These are phyloP conservation scores for Amblyopsis hoosieri DNA, from an alignment of 2,797 vertebrate species.

Conservation along the genomic window DNA sequence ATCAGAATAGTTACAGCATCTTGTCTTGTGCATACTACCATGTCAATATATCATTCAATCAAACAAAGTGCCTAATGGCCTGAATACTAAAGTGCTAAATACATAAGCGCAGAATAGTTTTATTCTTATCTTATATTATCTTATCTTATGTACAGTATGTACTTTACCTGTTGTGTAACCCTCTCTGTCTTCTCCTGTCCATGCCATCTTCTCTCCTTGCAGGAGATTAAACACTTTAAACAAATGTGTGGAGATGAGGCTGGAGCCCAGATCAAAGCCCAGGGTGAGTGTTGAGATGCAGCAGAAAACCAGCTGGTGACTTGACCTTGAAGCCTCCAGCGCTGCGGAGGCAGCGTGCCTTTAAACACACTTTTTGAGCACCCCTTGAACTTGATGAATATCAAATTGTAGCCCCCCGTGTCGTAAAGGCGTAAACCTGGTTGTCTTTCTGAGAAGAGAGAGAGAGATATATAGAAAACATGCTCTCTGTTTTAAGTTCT, in stretches of 20 bases:
- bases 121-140: too few relatives aligned
- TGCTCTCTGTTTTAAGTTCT: too few relatives aligned
- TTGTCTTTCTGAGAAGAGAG: too few relatives aligned
- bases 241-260: slow-evolving; percentile 84
- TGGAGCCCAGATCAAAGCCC: slow-evolving; percentile 81
- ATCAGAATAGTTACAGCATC: too few relatives aligned
- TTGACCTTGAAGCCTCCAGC: neutral
- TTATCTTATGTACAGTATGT: too few relatives aligned
- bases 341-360: neutral
- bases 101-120: too few relatives aligned
- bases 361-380: slow-evolving; percentile 19
- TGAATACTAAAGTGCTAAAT: too few relatives aligned
- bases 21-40: too few relatives aligned
- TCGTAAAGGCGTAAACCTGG: neutral
- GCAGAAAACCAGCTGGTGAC: slow-evolving; percentile 14
- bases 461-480: too few relatives aligned
- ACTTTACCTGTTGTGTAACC: slow-evolving; percentile 1
- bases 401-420: slow-evolving; percentile 13
- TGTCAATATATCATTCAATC: too few relatives aligned
- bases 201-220: slow-evolving; percentile 5
- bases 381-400: slow-evolving; percentile 16
- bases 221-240: slow-evolving; percentile 88
- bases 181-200: neutral
- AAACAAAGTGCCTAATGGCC: too few relatives aligned
- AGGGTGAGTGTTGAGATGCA: slow-evolving; percentile 67